Conservation (phyloP, 2,797 vertebrate genomes). For the Pangasius macronema region DNA sequence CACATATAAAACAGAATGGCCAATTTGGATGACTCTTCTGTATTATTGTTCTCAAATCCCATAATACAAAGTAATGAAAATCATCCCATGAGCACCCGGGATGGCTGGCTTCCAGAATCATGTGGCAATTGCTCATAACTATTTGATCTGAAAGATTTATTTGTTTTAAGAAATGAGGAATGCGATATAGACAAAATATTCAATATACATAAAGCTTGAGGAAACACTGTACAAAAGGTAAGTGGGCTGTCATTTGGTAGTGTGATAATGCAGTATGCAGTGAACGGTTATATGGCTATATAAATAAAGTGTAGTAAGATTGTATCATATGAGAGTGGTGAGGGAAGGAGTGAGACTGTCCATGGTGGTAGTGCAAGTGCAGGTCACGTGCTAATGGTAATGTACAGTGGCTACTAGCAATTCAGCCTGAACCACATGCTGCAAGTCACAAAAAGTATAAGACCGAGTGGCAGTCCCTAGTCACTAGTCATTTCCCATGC, state of each 20-base stretch:
- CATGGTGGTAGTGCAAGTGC: not conserved
- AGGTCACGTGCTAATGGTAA: not conserved
- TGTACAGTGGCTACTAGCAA: not conserved
- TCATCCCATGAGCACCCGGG: no score
- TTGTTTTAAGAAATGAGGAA: not conserved
- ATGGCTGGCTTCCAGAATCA: not conserved
- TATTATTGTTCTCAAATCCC: not conserved
- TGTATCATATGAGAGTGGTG: not conserved
- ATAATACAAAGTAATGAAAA: not conserved
- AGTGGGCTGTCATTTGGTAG: not conserved
- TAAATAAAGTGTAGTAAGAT: not conserved
- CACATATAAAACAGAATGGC: not conserved
- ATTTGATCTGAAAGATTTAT: no score
- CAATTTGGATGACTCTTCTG: not conserved
- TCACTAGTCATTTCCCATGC: not conserved
- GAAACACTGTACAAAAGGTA: not conserved
- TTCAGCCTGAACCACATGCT: not conserved
- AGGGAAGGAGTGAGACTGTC: not conserved
- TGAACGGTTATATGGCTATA: not conserved
- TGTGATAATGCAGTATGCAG: not conserved
- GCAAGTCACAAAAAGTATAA: not conserved
- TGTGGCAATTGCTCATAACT: not conserved
- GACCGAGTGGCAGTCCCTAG: not conserved
- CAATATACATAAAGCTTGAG: not conserved
- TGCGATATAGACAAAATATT: not conserved